A percentile compares a stretch with the other conserved stretches of the same genome.
These are phyloP conservation scores for Stichodactyla helianthus DNA, from an alignment of 64 coral and sea anemone species.

Conservation along the genomic window DNA sequence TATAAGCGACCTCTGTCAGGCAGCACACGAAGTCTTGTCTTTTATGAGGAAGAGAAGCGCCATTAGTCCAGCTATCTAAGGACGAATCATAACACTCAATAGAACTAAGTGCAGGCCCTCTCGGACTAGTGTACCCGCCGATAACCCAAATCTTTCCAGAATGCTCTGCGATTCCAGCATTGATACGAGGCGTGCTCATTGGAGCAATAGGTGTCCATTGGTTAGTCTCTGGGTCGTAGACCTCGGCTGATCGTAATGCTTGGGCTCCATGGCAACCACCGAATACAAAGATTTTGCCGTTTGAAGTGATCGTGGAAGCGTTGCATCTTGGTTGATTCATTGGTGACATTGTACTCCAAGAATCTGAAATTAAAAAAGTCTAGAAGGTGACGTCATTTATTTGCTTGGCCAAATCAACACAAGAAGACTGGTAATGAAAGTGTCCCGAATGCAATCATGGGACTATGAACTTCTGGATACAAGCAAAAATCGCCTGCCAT, in stretches of 20 bases:
- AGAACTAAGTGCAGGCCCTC: conserved; percentile 14
- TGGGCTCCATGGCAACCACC: conserved; percentile 42
- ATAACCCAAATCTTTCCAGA: conserved; percentile 43
- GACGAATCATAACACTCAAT: conserved; percentile 49
- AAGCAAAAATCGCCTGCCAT: too few relatives aligned
- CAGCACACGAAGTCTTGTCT: conserved; percentile 29
- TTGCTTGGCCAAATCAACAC: too few relatives aligned
- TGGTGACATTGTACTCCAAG: conserved; percentile 33
- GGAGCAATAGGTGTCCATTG: conserved; percentile 31
- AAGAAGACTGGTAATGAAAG: too few relatives aligned
- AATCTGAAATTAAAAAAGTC: conserved; percentile 13
- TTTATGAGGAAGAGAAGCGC: conserved; percentile 27
- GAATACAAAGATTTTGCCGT: conserved; percentile 34
- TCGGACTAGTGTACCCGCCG: conserved; percentile 24
- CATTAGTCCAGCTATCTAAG: conserved; percentile 30
- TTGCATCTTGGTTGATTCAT: conserved; percentile 35
- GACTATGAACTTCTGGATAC: too few relatives aligned
- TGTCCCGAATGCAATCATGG: too few relatives aligned
- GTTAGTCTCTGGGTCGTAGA: conserved; percentile 33
- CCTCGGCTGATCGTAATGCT: conserved; percentile 20
- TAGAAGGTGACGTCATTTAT: background rate
- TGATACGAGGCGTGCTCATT: conserved; percentile 28
- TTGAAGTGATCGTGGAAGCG: conserved; percentile 15
- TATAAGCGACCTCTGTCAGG: conserved; percentile 11
- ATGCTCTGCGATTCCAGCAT: conserved; percentile 22